These are phyloP conservation scores for Drosophila phalerata DNA, from an alignment of 2,888 invertebrate genomes.

Conservation along the genomic window DNA sequence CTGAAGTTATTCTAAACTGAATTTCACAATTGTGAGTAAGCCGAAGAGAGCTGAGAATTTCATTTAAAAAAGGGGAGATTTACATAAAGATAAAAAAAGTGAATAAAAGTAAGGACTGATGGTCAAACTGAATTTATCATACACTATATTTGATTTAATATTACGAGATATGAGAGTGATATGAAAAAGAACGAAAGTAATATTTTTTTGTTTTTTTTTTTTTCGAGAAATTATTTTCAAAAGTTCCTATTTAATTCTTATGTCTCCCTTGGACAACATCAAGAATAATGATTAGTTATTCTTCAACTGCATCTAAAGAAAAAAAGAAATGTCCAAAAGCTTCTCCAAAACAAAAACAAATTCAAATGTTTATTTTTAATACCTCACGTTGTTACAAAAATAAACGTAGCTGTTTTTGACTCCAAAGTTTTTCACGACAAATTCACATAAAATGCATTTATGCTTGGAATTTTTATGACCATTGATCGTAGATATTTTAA, in stretches of 20 bases:
- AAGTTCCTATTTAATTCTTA: no score
- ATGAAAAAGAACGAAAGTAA: no score
- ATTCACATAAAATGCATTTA: constrained; percentile 67
- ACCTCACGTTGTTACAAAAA: constrained; percentile 35
- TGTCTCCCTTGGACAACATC: not conserved
- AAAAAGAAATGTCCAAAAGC: not conserved
- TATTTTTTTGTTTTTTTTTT: no score
- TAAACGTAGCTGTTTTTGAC: constrained; percentile 44
- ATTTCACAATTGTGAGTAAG: not conserved
- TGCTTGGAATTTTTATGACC: constrained; percentile 73
- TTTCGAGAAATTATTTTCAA: no score
- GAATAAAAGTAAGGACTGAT: no score
- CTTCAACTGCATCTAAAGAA: not conserved
- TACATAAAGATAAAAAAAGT: no score
- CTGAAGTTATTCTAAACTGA: constrained; percentile 1
- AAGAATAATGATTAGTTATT: not conserved
- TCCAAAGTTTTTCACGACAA: constrained; percentile 33
- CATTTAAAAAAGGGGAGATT: not conserved
- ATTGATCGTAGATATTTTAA: constrained; percentile 60
- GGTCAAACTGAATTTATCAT: no score
- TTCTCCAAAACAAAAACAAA: constrained; percentile 6
- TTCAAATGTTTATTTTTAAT: constrained; percentile 62
- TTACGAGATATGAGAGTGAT: no score
- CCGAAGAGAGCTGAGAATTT: not conserved
- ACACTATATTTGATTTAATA: no score